A percentile compares a stretch with the other conserved stretches of the same genome.
Conservation (phyloP, 2,888 invertebrate genomes). For the Leuctra nigra region DNA sequence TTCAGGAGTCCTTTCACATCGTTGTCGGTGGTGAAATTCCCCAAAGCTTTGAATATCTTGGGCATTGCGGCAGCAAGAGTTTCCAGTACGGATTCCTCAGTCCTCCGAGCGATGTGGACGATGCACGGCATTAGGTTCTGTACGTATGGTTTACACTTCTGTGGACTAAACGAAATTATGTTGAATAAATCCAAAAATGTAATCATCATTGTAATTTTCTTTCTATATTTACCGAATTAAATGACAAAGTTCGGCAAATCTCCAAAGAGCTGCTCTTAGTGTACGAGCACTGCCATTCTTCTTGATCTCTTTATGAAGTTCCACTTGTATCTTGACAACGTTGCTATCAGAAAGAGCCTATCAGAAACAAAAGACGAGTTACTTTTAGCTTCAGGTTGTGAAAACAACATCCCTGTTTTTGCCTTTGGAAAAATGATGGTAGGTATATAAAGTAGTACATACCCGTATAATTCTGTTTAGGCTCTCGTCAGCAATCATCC, state of each 20-base stretch:
- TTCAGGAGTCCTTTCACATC: constrained; percentile 64
- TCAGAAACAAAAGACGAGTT: no score
- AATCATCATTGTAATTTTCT: no score
- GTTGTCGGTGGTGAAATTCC: constrained; percentile 61
- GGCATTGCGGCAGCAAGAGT: constrained; percentile 55
- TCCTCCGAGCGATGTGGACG: constrained; percentile 59
- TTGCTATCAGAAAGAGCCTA: constrained; percentile 48
- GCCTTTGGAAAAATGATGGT: background rate
- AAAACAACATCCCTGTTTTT: background rate
- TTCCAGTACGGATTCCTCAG: constrained; percentile 65
- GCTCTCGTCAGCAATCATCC: constrained; percentile 76
- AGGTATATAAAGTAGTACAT: constrained; percentile 30
- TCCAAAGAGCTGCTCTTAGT: constrained; percentile 65
- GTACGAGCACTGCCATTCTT: constrained; percentile 65
- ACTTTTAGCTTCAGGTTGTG: background rate
- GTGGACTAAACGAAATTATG: no score
- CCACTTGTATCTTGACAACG: constrained; percentile 67
- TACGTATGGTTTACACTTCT: constrained; percentile 71
- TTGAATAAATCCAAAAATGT: background rate
- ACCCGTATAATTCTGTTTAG: constrained; percentile 70
- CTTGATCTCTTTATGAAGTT: constrained; percentile 75
- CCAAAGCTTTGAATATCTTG: constrained; percentile 58
- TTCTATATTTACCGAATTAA: constrained; percentile 46
- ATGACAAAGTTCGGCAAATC: constrained; percentile 69
- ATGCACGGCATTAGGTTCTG: constrained; percentile 67